These are phyloP conservation scores for Lycopodina hypogea DNA, from an alignment of 37 sponge, comb jelly and placozoan species.

Conservation along the genomic window DNA sequence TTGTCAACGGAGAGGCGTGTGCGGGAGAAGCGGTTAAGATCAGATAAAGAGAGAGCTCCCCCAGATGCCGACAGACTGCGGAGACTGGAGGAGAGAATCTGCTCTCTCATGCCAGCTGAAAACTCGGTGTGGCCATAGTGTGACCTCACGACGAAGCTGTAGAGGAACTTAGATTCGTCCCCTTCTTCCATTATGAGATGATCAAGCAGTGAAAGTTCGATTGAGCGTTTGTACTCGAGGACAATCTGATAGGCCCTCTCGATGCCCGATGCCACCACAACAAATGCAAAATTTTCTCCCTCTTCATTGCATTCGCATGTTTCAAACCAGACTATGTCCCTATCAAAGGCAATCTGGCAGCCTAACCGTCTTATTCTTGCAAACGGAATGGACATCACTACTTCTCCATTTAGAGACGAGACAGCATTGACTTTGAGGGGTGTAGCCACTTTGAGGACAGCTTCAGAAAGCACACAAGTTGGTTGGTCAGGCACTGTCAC, in stretches of 20 bases:
- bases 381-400: constrained; percentile 40
- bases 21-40: neutral
- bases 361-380: constrained; percentile 52
- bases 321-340: constrained; percentile 68
- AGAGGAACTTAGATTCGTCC: neutral
- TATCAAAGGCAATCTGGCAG: constrained; percentile 6
- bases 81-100: constrained; percentile 27
- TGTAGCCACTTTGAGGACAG: constrained; percentile 43
- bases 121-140: constrained; percentile 58
- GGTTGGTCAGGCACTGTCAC: constrained; percentile 67
- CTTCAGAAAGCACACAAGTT: constrained; percentile 18
- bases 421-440: constrained; percentile 19
- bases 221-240: constrained; percentile 27
- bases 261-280: constrained; percentile 43
- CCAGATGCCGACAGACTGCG: constrained; percentile 11
- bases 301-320: constrained; percentile 33
- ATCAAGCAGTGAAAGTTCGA: constrained; percentile 17
- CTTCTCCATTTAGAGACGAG: constrained; percentile 19
- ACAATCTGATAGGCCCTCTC: constrained; percentile 30
- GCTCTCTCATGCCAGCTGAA: neutral
- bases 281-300: constrained; percentile 35
- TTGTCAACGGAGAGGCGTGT: neutral
- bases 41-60: neutral
- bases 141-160: constrained; percentile 28
- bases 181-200: constrained; percentile 52